Percentiles rank a stretch among this genome's conserved stretches.
Evolutionary conservation across 2,797 vertebrate species (phyloP).

Genomic region (Heterohyrax brucei): DNA sequence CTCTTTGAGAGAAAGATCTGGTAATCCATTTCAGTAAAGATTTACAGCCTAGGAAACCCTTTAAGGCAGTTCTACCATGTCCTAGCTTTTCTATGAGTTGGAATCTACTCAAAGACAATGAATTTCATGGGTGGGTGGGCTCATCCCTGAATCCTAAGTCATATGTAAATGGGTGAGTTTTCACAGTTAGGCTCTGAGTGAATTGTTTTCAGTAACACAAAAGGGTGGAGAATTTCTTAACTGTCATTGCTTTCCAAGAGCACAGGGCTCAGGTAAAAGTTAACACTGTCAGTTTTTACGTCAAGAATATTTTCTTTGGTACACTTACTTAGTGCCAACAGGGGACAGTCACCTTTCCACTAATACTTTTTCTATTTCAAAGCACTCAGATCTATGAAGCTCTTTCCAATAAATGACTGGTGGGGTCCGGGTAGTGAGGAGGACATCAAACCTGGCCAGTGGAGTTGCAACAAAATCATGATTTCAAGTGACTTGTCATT

Average conservation of each 20-base stretch:
- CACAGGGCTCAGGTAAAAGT: background rate
- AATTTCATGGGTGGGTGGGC: too few species aligned
- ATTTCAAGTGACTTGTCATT: background rate
- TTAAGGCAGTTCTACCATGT: too few species aligned
- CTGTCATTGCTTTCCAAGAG: too few species aligned
- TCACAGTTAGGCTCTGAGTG: background rate
- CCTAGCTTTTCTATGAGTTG: too few species aligned
- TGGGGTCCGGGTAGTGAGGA: background rate
- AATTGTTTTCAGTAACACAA: background rate
- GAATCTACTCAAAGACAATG: too few species aligned
- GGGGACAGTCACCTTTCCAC: background rate
- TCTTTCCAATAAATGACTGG: background rate
- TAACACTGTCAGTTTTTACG: background rate
- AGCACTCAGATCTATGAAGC: background rate
- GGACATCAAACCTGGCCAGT: background rate
- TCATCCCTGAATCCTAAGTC: background rate
- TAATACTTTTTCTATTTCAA: background rate
- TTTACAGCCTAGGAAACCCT: too few species aligned
- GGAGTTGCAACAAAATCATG: background rate
- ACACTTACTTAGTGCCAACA: background rate
- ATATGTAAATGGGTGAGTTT: background rate
- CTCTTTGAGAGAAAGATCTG: too few species aligned
- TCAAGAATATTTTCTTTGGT: background rate
- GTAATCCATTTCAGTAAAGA: too few species aligned
- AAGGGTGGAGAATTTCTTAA: too few species aligned